A percentile compares a stretch with the other conserved stretches of the same genome.
These are phyloP conservation scores for Heterodera carotae DNA, from an alignment of 1,140 invertebrate genomes.

Conservation along the genomic window DNA sequence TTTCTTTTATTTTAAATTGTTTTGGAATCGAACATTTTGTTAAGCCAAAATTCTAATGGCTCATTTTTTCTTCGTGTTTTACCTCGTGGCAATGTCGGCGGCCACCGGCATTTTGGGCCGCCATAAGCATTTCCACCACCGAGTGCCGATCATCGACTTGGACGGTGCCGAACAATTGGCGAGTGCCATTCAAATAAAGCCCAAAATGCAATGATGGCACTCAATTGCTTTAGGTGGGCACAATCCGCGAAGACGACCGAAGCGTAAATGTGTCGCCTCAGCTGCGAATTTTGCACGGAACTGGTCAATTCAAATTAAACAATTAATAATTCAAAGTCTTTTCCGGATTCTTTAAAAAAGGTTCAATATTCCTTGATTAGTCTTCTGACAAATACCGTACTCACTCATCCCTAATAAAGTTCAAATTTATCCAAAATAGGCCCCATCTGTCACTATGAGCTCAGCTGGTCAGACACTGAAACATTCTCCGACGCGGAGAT, in stretches of 20 bases:
- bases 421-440: conserved; percentile 50
- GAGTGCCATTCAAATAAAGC: background rate
- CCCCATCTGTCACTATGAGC: conserved; percentile 59
- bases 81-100: background rate
- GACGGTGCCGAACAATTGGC: conserved; percentile 57
- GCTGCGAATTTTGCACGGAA: conserved; percentile 55
- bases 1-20: too few species aligned
- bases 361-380: too few species aligned
- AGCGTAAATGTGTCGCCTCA: conserved; percentile 61
- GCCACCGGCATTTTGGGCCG: background rate
- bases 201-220: background rate
- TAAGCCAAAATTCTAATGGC: conserved; percentile 8
- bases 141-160: conserved; percentile 59
- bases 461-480: conserved; percentile 42
- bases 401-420: too few species aligned
- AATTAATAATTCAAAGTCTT: too few species aligned
- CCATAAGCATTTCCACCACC: conserved; percentile 33
- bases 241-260: conserved; percentile 58
- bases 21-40: too few species aligned
- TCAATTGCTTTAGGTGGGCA: conserved; percentile 41
- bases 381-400: too few species aligned
- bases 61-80: background rate
- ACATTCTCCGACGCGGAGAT: conserved; percentile 28
- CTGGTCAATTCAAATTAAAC: conserved; percentile 44
- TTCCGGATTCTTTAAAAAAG: too few species aligned